Evolutionary conservation across 2,113 vertebrate species (phyloP).

Genomic region (Piaya cayana): DNA sequence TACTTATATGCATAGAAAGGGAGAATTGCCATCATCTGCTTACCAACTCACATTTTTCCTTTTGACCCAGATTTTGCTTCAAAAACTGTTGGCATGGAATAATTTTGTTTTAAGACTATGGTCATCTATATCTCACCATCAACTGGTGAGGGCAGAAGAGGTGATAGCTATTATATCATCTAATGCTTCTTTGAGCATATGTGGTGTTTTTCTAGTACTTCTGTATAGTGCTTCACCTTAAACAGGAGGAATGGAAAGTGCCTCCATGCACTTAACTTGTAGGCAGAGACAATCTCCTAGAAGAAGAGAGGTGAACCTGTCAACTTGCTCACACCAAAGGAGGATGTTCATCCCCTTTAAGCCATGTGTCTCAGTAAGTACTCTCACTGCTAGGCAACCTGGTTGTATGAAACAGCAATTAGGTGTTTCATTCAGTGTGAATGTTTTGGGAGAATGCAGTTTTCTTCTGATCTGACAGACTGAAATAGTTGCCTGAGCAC

Average conservation of each 20-base stretch:
- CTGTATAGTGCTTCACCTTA: not conserved
- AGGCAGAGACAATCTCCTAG: not conserved
- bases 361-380: not conserved
- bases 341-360: not conserved
- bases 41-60: not conserved
- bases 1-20: not conserved
- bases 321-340: not conserved
- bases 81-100: not conserved
- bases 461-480: not conserved
- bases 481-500: not conserved
- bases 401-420: not conserved
- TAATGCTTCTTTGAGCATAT: not conserved
- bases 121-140: not conserved
- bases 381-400: not conserved
- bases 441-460: not conserved
- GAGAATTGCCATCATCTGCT: not conserved
- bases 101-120: not conserved
- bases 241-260: not conserved
- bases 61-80: not conserved
- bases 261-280: not conserved
- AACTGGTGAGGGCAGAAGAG: not conserved
- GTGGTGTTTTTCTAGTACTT: not conserved
- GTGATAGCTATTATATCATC: not conserved
- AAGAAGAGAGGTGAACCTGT: not conserved
- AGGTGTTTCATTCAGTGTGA: not conserved